Percentiles rank a stretch among this genome's conserved stretches.
phyloP scores from a whole-genome alignment of 2,113 vertebrate genomes.

The Pongo pygmaeus region DNA sequence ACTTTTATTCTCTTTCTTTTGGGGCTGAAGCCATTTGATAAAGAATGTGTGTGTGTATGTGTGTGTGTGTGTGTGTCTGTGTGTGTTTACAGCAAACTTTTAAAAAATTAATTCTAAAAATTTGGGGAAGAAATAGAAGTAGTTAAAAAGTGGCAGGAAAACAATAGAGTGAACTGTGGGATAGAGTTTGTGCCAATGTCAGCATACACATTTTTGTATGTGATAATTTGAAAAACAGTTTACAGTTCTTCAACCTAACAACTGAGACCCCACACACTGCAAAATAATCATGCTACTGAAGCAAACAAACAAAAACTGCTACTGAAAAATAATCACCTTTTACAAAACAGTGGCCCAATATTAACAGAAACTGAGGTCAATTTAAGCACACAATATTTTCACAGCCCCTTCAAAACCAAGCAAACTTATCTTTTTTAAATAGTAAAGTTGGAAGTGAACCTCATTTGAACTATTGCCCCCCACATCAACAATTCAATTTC shows the following conservation, averaged over 20 bases:
- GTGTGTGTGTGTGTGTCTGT: neutral
- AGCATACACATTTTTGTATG: neutral
- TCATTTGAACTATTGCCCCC: neutral
- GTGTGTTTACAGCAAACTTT: neutral
- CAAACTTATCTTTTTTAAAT: neutral
- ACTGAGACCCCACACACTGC: neutral
- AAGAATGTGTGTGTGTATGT: neutral
- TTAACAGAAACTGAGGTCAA: neutral
- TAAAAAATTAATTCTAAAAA: neutral
- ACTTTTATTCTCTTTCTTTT: neutral
- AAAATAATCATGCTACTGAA: neutral
- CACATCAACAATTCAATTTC: neutral
- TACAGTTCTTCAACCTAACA: neutral
- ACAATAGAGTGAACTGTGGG: neutral
- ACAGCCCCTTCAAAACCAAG: neutral
- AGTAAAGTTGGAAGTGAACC: neutral
- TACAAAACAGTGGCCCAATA: neutral
- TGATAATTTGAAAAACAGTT: neutral
- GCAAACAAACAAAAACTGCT: too few species aligned
- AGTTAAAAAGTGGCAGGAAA: neutral
- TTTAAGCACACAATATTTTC: neutral
- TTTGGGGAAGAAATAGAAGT: neutral
- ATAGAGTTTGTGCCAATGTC: neutral
- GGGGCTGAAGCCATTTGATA: neutral
- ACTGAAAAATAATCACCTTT: neutral